phyloP scores from a whole-genome alignment of 2,888 invertebrate genomes.

The Patella depressa region DNA sequence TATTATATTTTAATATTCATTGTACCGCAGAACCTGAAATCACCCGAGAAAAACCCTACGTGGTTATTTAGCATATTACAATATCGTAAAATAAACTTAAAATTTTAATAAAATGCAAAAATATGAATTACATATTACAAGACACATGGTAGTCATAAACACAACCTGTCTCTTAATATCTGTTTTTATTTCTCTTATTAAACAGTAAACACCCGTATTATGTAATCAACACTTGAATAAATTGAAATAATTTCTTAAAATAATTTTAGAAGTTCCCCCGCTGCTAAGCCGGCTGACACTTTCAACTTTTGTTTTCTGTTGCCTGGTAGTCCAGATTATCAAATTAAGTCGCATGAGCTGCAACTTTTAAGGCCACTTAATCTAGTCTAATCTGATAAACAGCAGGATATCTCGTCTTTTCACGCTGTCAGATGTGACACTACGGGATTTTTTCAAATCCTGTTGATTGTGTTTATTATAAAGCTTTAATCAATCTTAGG shows the following conservation, averaged over 20 bases:
- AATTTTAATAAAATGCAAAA: too few species aligned
- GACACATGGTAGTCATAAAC: not conserved
- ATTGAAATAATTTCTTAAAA: conserved; percentile 8
- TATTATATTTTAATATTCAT: too few species aligned
- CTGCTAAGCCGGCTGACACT: not conserved
- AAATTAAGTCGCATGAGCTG: not conserved
- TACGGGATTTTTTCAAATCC: not conserved
- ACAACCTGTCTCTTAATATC: not conserved
- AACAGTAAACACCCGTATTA: not conserved
- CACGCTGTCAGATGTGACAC: conserved; percentile 4
- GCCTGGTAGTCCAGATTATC: conserved; percentile 1
- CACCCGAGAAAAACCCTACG: too few species aligned
- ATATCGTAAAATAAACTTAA: too few species aligned
- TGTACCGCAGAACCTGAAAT: too few species aligned
- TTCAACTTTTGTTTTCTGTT: not conserved
- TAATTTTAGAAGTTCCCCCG: not conserved
- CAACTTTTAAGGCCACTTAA: not conserved
- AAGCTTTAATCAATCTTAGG: not conserved
- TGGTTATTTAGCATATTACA: too few species aligned
- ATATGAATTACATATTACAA: too few species aligned
- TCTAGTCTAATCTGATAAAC: not conserved
- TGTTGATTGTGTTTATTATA: not conserved
- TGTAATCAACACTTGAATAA: not conserved
- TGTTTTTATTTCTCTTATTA: not conserved
- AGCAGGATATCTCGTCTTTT: not conserved